Evolutionary conservation across 2,888 invertebrate genomes (phyloP).

Genomic region (Dolichopus griseipennis): DNA sequence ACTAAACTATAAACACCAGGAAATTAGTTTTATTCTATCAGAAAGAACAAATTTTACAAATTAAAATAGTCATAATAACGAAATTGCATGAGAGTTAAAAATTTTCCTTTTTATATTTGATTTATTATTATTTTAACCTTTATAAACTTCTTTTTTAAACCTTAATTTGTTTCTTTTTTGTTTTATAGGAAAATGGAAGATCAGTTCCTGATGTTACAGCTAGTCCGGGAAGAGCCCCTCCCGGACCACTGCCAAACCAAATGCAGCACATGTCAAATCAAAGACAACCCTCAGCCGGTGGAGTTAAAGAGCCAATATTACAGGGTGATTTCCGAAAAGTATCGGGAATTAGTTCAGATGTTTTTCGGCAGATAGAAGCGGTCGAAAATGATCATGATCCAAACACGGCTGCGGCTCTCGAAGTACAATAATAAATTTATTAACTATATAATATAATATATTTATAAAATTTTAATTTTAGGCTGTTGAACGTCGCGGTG

Average conservation of each 20-base stretch:
- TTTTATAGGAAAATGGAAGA: slow-evolving; percentile 74
- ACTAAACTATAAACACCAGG: neutral
- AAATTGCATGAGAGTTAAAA: neutral
- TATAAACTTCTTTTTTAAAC: neutral
- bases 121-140: neutral
- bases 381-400: slow-evolving; percentile 93
- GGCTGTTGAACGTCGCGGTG: slow-evolving; percentile 84
- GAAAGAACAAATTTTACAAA: neutral
- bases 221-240: slow-evolving; percentile 74
- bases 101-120: neutral
- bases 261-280: slow-evolving; percentile 44
- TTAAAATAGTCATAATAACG: neutral
- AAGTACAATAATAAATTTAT: slow-evolving; percentile 46
- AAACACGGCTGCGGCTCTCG: slow-evolving; percentile 83
- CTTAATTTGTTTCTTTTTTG: neutral
- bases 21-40: neutral
- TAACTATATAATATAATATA: neutral
- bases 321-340: slow-evolving; percentile 94
- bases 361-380: slow-evolving; percentile 94
- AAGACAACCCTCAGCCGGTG: slow-evolving; percentile 30
- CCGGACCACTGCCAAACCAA: slow-evolving; percentile 55
- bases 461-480: slow-evolving; percentile 28
- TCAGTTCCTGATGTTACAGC: slow-evolving; percentile 86
- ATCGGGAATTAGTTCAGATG: slow-evolving; percentile 91
- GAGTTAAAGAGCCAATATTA: slow-evolving; percentile 59